These are phyloP conservation scores for Catocala fraxini DNA, from an alignment of 2,888 invertebrate genomes.

Conservation along the genomic window DNA sequence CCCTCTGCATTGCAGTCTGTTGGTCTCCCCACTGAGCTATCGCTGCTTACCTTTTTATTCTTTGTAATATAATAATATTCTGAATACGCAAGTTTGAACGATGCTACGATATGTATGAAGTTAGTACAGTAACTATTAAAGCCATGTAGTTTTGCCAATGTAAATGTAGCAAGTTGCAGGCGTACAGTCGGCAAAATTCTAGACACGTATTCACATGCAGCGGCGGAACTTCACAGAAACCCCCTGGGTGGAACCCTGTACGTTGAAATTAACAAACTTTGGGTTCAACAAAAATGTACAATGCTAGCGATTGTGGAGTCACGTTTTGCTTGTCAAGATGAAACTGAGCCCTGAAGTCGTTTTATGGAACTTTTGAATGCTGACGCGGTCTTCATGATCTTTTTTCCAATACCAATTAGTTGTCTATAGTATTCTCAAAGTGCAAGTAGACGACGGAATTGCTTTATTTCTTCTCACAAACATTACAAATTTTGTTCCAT, in stretches of 20 bases:
- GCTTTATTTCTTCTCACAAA: too few species aligned
- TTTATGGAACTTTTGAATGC: background rate
- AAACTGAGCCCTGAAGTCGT: slow-evolving; percentile 25
- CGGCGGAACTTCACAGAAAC: slow-evolving; percentile 37
- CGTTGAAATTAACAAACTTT: slow-evolving; percentile 47
- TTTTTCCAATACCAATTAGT: too few species aligned
- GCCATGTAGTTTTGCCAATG: slow-evolving; percentile 23
- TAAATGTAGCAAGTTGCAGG: slow-evolving; percentile 44
- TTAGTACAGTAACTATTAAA: slow-evolving; percentile 1
- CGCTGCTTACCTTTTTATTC: too few species aligned
- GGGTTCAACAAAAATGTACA: slow-evolving; percentile 38
- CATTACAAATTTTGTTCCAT: too few species aligned
- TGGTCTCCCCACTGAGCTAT: too few species aligned
- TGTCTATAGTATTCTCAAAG: too few species aligned
- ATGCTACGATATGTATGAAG: background rate
- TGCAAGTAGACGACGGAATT: too few species aligned
- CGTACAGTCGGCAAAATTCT: slow-evolving; percentile 31
- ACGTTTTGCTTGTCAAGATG: slow-evolving; percentile 38
- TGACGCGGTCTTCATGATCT: too few species aligned
- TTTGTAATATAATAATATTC: too few species aligned
- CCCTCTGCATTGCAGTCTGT: too few species aligned
- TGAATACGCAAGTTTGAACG: too few species aligned
- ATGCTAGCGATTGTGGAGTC: slow-evolving; percentile 28
- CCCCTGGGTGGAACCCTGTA: slow-evolving; percentile 25
- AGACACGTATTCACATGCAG: slow-evolving; percentile 43